Conservation (phyloP, 2,888 invertebrate species). For the Augiades crinisus region DNA sequence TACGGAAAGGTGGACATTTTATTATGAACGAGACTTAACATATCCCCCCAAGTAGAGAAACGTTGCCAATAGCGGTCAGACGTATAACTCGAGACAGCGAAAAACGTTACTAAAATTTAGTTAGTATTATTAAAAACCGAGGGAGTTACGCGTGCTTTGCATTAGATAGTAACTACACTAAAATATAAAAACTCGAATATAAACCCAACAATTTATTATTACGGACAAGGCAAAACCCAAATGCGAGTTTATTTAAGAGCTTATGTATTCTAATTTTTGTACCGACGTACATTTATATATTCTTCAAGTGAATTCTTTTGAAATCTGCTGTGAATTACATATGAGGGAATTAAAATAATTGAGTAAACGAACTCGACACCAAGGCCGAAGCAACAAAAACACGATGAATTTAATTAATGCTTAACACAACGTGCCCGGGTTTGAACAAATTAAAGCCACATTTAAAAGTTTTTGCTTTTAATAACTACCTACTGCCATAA, state of each 20-base stretch:
- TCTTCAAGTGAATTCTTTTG: constrained; percentile 9
- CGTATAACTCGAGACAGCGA: no score
- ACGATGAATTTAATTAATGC: constrained; percentile 28
- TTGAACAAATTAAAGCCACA: constrained; percentile 13
- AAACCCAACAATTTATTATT: not conserved
- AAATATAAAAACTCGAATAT: no score
- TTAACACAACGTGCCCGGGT: constrained; percentile 12
- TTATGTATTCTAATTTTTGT: not conserved
- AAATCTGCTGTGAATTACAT: constrained; percentile 16
- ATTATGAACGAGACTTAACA: no score
- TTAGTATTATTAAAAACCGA: no score
- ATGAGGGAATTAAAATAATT: constrained; percentile 12
- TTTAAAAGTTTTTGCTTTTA: constrained; percentile 7
- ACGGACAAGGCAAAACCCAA: not conserved
- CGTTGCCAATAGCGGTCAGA: no score
- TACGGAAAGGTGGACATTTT: no score
- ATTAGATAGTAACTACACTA: not conserved
- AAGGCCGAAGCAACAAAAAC: constrained; percentile 41
- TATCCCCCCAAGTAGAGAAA: no score
- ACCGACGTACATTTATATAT: not conserved
- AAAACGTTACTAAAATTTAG: no score
- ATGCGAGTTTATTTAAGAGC: not conserved
- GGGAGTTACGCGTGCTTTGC: no score
- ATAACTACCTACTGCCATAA: no score
- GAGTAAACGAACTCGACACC: constrained; percentile 40